These are phyloP conservation scores for Odontothrips loti DNA, from an alignment of 2,888 invertebrate genomes.

Conservation along the genomic window DNA sequence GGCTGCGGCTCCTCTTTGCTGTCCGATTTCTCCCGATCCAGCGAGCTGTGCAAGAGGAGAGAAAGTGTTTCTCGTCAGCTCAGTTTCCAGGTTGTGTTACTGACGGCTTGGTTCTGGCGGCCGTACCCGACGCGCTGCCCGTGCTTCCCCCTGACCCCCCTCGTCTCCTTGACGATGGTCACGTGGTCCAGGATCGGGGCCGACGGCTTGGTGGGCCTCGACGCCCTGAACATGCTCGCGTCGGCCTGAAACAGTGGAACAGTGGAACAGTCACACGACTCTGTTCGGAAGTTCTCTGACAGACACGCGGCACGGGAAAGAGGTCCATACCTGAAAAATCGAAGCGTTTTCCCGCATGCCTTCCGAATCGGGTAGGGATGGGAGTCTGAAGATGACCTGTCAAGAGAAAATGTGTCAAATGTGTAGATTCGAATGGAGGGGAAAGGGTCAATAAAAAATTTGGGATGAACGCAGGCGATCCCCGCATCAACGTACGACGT, in stretches of 20 bases:
- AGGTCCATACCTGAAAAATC: conserved; percentile 64
- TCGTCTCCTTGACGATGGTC: not conserved
- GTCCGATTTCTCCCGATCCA: conserved; percentile 1
- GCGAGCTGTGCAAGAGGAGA: not conserved
- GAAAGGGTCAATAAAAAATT: too few species aligned
- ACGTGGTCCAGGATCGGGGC: conserved; percentile 4
- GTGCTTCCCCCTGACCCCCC: not conserved
- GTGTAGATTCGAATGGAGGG: too few species aligned
- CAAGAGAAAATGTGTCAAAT: conserved; percentile 36
- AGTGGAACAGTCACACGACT: too few species aligned
- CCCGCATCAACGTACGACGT: conserved; percentile 77
- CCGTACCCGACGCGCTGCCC: not conserved
- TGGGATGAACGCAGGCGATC: too few species aligned
- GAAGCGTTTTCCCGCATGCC: conserved; percentile 71
- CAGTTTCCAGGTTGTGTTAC: too few species aligned
- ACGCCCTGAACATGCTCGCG: conserved; percentile 69
- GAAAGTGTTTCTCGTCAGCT: too few species aligned
- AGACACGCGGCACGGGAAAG: too few species aligned
- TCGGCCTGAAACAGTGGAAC: conserved; percentile 55
- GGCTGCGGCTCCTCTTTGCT: not conserved
- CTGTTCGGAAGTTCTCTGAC: conserved; percentile 18
- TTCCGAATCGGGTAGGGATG: conserved; percentile 66
- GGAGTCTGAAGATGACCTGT: conserved; percentile 75
- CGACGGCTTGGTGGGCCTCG: conserved; percentile 37
- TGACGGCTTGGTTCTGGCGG: not conserved